A percentile compares a stretch with the other conserved stretches of the same genome.
These are phyloP conservation scores for Brachionus rubens DNA, from an alignment of 1,140 invertebrate genomes.

Conservation along the genomic window DNA sequence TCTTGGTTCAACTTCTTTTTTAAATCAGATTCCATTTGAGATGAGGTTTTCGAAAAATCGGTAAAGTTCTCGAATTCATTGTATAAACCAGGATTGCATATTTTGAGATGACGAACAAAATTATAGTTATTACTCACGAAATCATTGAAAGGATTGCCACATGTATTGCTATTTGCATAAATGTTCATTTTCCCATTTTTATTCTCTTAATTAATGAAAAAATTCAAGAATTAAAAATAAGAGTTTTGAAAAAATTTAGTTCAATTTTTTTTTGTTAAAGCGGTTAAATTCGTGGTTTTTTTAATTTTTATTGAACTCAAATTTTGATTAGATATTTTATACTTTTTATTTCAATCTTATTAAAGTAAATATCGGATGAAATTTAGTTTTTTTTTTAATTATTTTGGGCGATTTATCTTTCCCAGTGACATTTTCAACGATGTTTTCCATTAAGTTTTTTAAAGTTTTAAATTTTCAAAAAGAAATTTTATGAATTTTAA, in stretches of 20 bases:
- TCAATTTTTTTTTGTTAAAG: no score
- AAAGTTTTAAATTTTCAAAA: no score
- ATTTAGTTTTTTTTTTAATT: background rate
- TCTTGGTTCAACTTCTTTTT: conserved; percentile 3
- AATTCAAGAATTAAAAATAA: no score
- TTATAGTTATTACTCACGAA: background rate
- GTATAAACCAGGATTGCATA: background rate
- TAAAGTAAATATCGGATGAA: background rate
- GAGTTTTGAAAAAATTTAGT: no score
- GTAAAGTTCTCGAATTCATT: conserved; percentile 3
- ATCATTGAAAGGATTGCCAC: background rate
- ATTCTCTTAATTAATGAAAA: background rate
- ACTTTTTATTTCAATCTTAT: no score
- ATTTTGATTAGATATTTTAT: no score
- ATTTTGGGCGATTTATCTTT: no score
- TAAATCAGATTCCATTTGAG: conserved; percentile 14
- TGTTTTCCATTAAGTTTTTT: no score
- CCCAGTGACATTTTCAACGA: no score
- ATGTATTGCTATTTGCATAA: conserved; percentile 4
- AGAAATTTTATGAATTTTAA: no score
- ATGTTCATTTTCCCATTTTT: background rate
- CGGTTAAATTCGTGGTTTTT: no score
- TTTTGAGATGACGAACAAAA: background rate
- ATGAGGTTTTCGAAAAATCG: conserved; percentile 8
- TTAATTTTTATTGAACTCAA: no score